Conservation (phyloP, 2,888 invertebrate species). For the Strigamia crassipes region DNA sequence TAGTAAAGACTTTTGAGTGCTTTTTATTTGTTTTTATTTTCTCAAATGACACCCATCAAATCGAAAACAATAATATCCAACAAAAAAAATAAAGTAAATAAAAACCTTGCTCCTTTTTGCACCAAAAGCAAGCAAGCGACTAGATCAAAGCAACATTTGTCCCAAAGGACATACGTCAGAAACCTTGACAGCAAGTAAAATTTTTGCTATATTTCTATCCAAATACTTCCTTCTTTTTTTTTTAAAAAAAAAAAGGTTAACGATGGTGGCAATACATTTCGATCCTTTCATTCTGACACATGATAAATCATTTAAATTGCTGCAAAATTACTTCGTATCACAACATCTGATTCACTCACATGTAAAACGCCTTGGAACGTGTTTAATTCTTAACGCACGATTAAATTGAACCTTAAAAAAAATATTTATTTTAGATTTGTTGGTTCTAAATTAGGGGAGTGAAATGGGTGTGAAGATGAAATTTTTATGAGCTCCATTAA, state of each 20-base stretch:
- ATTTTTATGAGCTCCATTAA: constrained; percentile 8
- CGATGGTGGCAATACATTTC: neutral
- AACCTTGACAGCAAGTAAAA: neutral
- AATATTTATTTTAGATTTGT: neutral
- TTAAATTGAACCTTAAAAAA: neutral
- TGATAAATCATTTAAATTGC: neutral
- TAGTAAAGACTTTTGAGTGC: constrained; percentile 17
- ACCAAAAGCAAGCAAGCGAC: neutral
- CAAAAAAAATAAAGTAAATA: neutral
- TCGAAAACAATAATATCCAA: neutral
- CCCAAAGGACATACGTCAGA: neutral
- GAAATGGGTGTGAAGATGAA: constrained; percentile 27
- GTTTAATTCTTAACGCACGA: neutral
- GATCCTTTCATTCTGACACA: neutral
- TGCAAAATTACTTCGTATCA: neutral
- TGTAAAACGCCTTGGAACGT: neutral
- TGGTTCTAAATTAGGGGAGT: neutral
- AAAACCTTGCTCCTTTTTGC: neutral
- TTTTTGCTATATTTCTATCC: neutral
- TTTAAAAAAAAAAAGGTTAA: neutral
- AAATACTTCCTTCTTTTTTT: neutral
- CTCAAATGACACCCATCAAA: constrained; percentile 25
- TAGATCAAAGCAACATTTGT: neutral
- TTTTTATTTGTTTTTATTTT: constrained; percentile 29
- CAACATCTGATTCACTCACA: too few species aligned